Conservation (phyloP, 1,140 invertebrate species). For the Ctenoplectra terminalis region DNA sequence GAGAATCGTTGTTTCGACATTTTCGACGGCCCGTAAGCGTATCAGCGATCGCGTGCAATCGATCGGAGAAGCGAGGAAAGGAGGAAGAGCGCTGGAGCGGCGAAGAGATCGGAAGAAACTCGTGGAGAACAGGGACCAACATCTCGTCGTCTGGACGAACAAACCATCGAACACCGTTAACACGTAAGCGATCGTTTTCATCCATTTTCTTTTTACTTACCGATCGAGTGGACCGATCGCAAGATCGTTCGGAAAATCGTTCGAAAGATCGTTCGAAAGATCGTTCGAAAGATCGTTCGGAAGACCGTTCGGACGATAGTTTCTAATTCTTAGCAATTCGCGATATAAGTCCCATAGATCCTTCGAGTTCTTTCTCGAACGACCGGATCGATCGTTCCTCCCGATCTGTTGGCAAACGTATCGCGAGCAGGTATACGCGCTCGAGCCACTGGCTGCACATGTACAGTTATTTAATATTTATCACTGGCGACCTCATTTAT, state of each 20-base stretch:
- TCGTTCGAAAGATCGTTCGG: background rate
- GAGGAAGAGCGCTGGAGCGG: constrained; percentile 4
- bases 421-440: constrained; percentile 3
- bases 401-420: background rate
- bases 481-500: constrained; percentile 44
- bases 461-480: constrained; percentile 51
- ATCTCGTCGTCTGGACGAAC: constrained; percentile 4
- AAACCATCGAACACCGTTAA: constrained; percentile 2
- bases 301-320: background rate
- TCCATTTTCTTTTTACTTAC: background rate
- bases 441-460: background rate
- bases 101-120: constrained; percentile 16
- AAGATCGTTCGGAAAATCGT: background rate
- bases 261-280: background rate
- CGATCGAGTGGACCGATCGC: too few relatives aligned
- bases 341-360: too few relatives aligned
- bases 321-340: too few relatives aligned
- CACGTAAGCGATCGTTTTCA: constrained; percentile 5
- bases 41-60: constrained; percentile 6
- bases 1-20: background rate
- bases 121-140: background rate
- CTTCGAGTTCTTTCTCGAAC: background rate
- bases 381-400: background rate
- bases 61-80: background rate
- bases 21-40: background rate